Evolutionary conservation across 2,797 vertebrate genomes (phyloP), one percentile per base, ranked within the genome.

Genomic region (Esox masquinongy): DNA sequence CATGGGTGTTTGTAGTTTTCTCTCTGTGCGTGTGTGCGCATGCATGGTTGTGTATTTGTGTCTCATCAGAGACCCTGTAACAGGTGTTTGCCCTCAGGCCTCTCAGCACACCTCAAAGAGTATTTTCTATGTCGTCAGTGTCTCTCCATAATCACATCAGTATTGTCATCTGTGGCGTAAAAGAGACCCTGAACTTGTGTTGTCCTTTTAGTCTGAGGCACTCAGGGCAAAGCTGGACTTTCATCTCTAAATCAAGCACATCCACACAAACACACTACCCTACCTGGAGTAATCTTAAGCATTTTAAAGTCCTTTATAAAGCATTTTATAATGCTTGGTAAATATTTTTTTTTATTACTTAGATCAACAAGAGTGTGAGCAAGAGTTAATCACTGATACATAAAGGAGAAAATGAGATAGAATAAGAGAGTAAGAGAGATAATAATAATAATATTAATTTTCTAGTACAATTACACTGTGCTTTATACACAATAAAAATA

Each of bases 351-450:
- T 93, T 11, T 47, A 93, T 94, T 93, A 92, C 91, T 92, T 91
- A 92, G 91, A 92, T 91, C 92, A 92, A 93, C 91, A 93, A 91
- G 90, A 93, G 90, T 91, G 91, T 91, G 89, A 90, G 86, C 87
- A 92, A 88, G 86, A 89, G 90, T 89, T 93, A 93, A 92, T 93
- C 90, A 91, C 91, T 76, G 91, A 91, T 89, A 92, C 89, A 93
- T 91, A 91, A 90, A 88, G 84, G 84, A 24, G 73, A 75, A 81
- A 77, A 81, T 74, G 78, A 43, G 77, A 75, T 68, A 31, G 67
- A 68, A 63, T 24, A 88, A 85, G 84, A 24, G 76, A 74, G 83
- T 73, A 81, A 76, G 80, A 51, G 75, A 76, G 74, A 47, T 43
- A 47, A 67, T 64, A 83, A 82, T 31, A 31, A 31, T 31, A 31